These are phyloP conservation scores for Crotalus tigris DNA, from an alignment of 2,113 vertebrate species.

Conservation along the genomic window DNA sequence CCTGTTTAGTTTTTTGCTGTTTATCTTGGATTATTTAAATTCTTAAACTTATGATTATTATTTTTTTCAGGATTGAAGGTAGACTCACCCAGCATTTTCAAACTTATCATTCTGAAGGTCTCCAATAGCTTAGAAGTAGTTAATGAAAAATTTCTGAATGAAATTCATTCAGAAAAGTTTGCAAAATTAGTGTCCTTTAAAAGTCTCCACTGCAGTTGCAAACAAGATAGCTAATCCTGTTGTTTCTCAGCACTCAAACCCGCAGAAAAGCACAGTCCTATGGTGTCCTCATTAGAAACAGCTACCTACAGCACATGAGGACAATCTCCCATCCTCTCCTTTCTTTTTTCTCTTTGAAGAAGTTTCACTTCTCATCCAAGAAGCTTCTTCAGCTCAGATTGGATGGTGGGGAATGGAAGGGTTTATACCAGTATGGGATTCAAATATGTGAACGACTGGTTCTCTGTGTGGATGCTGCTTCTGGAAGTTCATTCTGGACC, in stretches of 20 bases:
- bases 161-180: background rate
- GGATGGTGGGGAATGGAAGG: too few species aligned
- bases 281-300: background rate
- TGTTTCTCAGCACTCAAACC: background rate
- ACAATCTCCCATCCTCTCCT: background rate
- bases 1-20: background rate
- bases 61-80: background rate
- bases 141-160: background rate
- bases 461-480: too few species aligned
- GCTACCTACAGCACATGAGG: background rate
- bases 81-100: background rate
- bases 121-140: background rate
- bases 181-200: background rate
- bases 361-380: too few species aligned
- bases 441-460: too few species aligned
- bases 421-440: too few species aligned
- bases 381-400: too few species aligned
- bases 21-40: background rate
- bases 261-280: background rate
- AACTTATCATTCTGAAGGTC: background rate
- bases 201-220: background rate
- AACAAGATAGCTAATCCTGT: background rate
- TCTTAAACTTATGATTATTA: background rate
- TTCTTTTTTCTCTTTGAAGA: background rate
- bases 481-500: too few species aligned